Percentiles rank a stretch among this genome's conserved stretches.
These are phyloP conservation scores for Paraescarpia echinospica DNA, from an alignment of 1,140 invertebrate species.

Conservation along the genomic window DNA sequence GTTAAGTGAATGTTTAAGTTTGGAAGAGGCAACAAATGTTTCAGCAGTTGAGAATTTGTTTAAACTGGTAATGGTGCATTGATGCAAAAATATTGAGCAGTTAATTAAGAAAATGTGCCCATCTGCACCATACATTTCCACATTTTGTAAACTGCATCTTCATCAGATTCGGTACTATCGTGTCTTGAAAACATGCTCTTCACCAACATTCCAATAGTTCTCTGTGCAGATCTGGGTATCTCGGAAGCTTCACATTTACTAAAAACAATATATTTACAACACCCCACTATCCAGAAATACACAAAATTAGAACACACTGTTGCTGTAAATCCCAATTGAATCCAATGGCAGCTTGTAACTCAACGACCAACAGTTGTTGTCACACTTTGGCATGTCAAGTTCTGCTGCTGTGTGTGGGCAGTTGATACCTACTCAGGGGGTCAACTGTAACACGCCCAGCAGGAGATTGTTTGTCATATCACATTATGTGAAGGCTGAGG, in stretches of 20 bases:
- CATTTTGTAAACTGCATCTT: not conserved
- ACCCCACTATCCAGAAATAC: too few relatives aligned
- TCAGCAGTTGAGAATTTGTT: not conserved
- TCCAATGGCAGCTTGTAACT: too few relatives aligned
- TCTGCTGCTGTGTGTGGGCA: too few relatives aligned
- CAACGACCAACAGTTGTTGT: too few relatives aligned
- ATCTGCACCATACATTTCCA: not conserved
- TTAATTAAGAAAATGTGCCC: not conserved
- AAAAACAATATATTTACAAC: too few relatives aligned
- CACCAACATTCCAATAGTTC: not conserved
- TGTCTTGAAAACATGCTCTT: not conserved
- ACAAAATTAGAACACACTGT: too few relatives aligned
- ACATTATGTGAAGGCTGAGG: too few relatives aligned
- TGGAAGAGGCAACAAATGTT: not conserved
- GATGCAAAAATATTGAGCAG: not conserved
- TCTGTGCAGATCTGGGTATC: not conserved
- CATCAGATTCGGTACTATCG: not conserved
- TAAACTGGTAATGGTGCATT: not conserved
- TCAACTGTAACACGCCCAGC: too few relatives aligned
- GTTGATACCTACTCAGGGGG: too few relatives aligned
- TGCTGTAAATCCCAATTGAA: too few relatives aligned
- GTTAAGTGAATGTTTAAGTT: not conserved
- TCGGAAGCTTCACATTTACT: not conserved
- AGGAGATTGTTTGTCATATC: too few relatives aligned
- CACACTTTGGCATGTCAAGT: too few relatives aligned